Evolutionary conservation across 2,113 vertebrate genomes (phyloP).

Genomic region (Epinephelus moara): DNA sequence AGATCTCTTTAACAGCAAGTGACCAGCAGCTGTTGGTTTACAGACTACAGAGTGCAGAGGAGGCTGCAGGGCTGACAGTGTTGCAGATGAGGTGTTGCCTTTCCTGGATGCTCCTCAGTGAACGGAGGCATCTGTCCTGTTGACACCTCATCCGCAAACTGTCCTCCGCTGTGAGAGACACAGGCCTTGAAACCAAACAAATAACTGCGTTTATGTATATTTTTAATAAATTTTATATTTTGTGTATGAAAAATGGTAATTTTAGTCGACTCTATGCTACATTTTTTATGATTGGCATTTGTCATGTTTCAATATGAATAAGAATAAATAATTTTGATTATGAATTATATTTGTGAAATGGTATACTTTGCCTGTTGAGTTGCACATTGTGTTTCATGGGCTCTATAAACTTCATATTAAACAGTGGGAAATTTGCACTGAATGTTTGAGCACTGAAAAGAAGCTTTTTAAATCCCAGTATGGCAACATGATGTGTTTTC

Average conservation of each 20-base stretch:
- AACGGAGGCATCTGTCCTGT: neutral
- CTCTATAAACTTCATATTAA: neutral
- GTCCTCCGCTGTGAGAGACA: constrained; percentile 24
- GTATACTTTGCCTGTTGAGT: constrained; percentile 15
- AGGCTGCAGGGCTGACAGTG: constrained; percentile 27
- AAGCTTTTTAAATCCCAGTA: neutral
- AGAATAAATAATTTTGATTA: constrained; percentile 70
- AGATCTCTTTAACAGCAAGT: constrained; percentile 1
- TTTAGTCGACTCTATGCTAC: constrained; percentile 31
- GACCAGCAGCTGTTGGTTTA: constrained; percentile 16
- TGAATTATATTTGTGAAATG: constrained; percentile 24
- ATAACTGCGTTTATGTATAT: constrained; percentile 42
- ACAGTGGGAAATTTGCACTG: neutral
- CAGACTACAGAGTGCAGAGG: constrained; percentile 30
- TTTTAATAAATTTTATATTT: constrained; percentile 50
- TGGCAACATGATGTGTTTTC: neutral
- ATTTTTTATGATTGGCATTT: constrained; percentile 52
- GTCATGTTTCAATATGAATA: constrained; percentile 27
- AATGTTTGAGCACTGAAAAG: neutral
- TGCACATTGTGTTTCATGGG: neutral
- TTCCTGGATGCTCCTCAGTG: constrained; percentile 19
- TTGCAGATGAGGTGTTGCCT: constrained; percentile 41
- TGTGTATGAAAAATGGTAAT: constrained; percentile 51
- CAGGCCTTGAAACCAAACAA: constrained; percentile 32
- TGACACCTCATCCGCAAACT: constrained; percentile 31